phyloP scores from a whole-genome alignment of 2,888 invertebrate species.

The Oeneis ivallda region DNA sequence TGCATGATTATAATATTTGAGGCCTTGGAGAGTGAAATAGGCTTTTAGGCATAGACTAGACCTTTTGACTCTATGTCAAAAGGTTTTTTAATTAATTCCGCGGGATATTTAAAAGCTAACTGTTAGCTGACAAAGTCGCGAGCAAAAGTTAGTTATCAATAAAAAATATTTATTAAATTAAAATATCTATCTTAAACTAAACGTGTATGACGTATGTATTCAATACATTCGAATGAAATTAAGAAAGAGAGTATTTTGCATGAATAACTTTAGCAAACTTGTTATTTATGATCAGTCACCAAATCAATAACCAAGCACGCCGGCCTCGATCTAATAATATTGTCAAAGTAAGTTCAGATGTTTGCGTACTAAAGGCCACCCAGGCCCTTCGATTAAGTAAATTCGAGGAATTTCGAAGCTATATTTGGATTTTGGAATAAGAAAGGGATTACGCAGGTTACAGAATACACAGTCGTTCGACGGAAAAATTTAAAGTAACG shows the following conservation, averaged over 20 bases:
- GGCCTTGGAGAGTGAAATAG: no score
- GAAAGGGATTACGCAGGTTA: background rate
- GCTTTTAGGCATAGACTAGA: no score
- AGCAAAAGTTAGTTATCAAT: background rate
- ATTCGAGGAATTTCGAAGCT: background rate
- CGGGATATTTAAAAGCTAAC: background rate
- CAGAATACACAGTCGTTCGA: background rate
- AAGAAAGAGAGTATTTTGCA: background rate
- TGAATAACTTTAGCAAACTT: background rate
- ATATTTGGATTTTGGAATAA: background rate
- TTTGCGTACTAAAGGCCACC: constrained; percentile 1
- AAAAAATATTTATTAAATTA: no score
- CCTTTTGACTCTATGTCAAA: no score
- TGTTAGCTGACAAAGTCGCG: no score
- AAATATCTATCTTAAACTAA: no score
- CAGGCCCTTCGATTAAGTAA: constrained; percentile 2
- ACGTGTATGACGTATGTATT: no score
- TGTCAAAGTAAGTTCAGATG: constrained; percentile 14
- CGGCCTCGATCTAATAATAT: constrained; percentile 15
- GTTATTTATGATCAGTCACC: background rate
- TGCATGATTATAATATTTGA: no score
- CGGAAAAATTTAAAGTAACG: background rate
- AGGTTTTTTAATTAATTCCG: no score
- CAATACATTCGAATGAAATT: background rate
- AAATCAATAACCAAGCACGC: constrained; percentile 13